Conservation (phyloP, 2,797 vertebrate species). For the Schizothorax lantsangensis region DNA sequence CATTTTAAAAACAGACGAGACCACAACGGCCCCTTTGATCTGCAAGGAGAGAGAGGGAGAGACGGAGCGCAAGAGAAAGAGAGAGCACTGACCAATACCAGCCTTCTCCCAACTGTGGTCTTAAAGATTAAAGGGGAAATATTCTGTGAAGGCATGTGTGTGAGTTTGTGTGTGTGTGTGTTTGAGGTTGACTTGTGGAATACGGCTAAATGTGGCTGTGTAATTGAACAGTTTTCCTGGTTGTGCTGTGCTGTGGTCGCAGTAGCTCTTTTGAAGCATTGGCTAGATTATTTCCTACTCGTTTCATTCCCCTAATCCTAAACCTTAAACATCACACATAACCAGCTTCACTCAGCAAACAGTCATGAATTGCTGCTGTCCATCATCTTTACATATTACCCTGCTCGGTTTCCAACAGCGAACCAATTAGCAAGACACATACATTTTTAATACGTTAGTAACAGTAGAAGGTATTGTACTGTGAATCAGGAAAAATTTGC, state of each 20-base stretch:
- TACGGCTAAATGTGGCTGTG: constrained; percentile 55
- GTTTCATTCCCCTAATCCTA: constrained; percentile 56
- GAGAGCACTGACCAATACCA: constrained; percentile 44
- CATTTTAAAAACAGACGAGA: constrained; percentile 73
- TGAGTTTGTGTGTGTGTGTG: constrained; percentile 32
- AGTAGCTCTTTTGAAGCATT: constrained; percentile 34
- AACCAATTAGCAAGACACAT: constrained; percentile 10
- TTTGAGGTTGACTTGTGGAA: constrained; percentile 46
- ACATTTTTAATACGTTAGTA: constrained; percentile 3
- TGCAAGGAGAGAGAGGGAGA: constrained; percentile 52
- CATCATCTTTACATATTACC: constrained; percentile 22
- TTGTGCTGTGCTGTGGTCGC: constrained; percentile 45
- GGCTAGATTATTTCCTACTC: constrained; percentile 37
- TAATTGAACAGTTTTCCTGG: constrained; percentile 55
- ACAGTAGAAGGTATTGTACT: neutral
- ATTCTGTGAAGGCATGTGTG: constrained; percentile 44
- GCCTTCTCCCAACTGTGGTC: constrained; percentile 41
- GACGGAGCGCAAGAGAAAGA: constrained; percentile 17
- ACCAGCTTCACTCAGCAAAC: constrained; percentile 36
- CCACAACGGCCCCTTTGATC: constrained; percentile 62
- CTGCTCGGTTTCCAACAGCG: neutral
- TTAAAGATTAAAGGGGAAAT: constrained; percentile 49
- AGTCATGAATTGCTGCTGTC: constrained; percentile 14
- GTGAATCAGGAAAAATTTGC: neutral
- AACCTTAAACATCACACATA: constrained; percentile 52